These are phyloP conservation scores for Uloborus diversus DNA, from an alignment of 1,140 invertebrate species.

Conservation along the genomic window DNA sequence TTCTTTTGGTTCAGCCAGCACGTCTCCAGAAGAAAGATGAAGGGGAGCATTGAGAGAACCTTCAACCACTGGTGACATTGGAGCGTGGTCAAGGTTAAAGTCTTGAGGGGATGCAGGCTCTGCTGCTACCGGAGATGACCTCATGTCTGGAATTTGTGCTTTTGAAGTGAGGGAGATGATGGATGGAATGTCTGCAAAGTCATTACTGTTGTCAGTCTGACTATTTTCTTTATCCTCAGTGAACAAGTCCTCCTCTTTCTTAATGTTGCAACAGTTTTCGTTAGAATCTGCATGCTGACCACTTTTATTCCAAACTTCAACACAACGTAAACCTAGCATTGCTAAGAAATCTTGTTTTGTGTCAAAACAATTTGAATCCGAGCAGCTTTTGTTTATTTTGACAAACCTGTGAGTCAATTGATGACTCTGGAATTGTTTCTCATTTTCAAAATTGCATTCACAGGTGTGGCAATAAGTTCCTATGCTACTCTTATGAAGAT, in stretches of 20 bases:
- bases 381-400: conserved; percentile 36
- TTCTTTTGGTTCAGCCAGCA: not conserved
- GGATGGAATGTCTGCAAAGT: conserved; percentile 83
- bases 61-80: conserved; percentile 58
- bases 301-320: not conserved
- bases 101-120: conserved; percentile 52
- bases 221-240: not conserved
- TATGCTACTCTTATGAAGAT: not conserved
- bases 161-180: conserved; percentile 79
- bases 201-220: conserved; percentile 13
- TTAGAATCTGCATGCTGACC: not conserved
- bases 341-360: conserved; percentile 79
- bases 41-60: conserved; percentile 60
- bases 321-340: conserved; percentile 75
- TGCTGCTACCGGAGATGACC: conserved; percentile 58
- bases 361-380: conserved; percentile 37
- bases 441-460: conserved; percentile 62
- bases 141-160: conserved; percentile 63
- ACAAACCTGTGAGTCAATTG: conserved; percentile 63
- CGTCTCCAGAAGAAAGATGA: conserved; percentile 57
- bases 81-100: not conserved
- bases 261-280: not conserved
- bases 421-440: conserved; percentile 61
- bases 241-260: not conserved
- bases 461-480: conserved; percentile 49